Evolutionary conservation across 2,113 vertebrate species (phyloP), one percentile per base, ranked within the genome.

Genomic region (Ursus arctos): DNA sequence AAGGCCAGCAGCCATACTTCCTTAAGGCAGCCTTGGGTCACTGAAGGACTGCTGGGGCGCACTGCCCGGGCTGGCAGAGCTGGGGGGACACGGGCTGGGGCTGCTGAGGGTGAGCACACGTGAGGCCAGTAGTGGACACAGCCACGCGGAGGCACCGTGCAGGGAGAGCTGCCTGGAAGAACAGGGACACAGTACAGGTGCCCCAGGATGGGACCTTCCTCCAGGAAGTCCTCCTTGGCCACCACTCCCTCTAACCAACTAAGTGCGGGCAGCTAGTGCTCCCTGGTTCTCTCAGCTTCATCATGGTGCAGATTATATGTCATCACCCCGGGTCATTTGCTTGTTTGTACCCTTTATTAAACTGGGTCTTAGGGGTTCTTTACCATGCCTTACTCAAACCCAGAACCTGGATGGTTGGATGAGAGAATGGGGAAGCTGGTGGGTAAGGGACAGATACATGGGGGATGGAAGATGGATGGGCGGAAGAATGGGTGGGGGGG

Each of bases 71-170:
- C 7, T n/a, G n/a, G 9, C 18, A 33, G 63, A 61, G n/a, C 33
- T 8, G 74, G 3, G 0, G 59, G 33, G 24, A 24, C 10, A 16
- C 2, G 0, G 6, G 33, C 36, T 8, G 12, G 36, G n/a, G 40
- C 16, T 2, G 49, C 26, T 4, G 21, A 12, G 9, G 33, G 5
- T 0, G 3, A 14, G 55, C 7, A 4, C 14, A 1, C 2, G 0
- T 1, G 21, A 53, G 63, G 26, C 49, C 57, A 7, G 53, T 14
- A 4, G 14, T 7, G 59, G 43, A 22, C 61, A 21, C 0, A 1
- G 33, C 31, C 16, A 47, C 15, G 1, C 0, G 2, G 69, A 55
- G 53, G 28, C 43, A 0, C 77, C 2, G 13, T 2, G 24, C 4
- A 4, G 1, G 33, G 2, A 69, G 8, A 21, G 61, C 76, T 6